Evolutionary conservation across 2,113 vertebrate genomes (phyloP).

Genomic region (Hylia prasina): DNA sequence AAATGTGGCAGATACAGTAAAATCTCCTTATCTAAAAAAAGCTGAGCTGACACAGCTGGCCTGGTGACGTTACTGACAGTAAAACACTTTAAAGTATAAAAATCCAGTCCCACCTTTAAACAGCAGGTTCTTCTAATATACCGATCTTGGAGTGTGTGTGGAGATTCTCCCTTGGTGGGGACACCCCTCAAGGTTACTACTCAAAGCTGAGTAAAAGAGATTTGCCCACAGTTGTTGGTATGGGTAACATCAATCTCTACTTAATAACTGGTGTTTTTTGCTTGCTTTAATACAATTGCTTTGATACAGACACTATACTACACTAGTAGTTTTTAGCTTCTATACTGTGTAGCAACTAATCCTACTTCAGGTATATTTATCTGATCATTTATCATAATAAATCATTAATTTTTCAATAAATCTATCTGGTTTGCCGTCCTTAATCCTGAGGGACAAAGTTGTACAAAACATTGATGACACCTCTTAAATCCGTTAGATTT

Average conservation of each 20-base stretch:
- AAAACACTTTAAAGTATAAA: neutral
- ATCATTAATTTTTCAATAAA: neutral
- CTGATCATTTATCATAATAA: neutral
- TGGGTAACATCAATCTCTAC: neutral
- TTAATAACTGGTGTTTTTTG: accelerated
- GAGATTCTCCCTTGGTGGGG: neutral
- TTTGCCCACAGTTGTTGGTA: neutral
- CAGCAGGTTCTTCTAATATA: neutral
- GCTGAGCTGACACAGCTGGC: neutral
- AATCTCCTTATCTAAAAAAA: neutral
- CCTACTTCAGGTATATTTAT: neutral
- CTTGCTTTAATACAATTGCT: neutral
- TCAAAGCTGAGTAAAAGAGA: neutral
- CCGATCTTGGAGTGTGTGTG: neutral
- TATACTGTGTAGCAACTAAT: neutral
- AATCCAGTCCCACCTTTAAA: neutral
- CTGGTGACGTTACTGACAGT: neutral
- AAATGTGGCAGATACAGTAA: neutral
- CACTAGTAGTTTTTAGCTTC: neutral
- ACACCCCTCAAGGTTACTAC: neutral
- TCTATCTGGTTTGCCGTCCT: neutral
- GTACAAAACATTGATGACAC: neutral
- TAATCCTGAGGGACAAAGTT: neutral
- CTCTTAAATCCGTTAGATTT: neutral
- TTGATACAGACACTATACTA: neutral